These are phyloP conservation scores for Intellagama lesueurii DNA, from an alignment of 2,797 vertebrate species.

Conservation along the genomic window DNA sequence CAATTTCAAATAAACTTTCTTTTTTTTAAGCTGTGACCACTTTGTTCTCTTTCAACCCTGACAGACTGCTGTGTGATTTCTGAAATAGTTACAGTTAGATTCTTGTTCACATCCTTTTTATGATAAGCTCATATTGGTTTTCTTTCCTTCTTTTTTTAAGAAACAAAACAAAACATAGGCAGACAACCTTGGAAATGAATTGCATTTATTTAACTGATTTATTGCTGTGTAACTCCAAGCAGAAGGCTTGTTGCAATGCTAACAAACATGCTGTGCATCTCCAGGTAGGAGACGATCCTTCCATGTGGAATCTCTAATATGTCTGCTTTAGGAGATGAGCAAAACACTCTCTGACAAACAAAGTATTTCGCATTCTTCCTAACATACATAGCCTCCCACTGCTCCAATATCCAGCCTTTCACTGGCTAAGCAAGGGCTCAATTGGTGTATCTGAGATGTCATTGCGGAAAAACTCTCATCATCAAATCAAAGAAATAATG, in stretches of 20 bases:
- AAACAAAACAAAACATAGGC: too few species aligned
- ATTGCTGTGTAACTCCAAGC: background rate
- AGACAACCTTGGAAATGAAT: background rate
- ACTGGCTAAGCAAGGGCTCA: background rate
- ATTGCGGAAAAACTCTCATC: background rate
- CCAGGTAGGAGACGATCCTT: background rate
- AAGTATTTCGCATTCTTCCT: background rate
- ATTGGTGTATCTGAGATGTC: background rate
- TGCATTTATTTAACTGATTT: conserved; percentile 14
- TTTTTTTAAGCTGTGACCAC: background rate
- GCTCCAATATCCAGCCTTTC: background rate
- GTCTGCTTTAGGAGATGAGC: background rate
- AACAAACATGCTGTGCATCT: background rate
- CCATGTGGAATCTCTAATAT: background rate
- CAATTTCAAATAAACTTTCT: conserved; percentile 34
- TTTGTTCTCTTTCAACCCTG: conserved; percentile 12
- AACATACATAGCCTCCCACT: background rate
- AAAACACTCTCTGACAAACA: background rate
- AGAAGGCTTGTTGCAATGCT: background rate
- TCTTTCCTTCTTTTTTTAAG: too few species aligned
- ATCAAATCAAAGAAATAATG: background rate
- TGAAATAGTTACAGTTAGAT: conserved; percentile 28
- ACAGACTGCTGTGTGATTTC: conserved; percentile 32
- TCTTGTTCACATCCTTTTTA: conserved; percentile 37
- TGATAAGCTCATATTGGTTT: background rate